These are phyloP conservation scores for Homarus gammarus DNA, from an alignment of 2,888 invertebrate species.

Conservation along the genomic window DNA sequence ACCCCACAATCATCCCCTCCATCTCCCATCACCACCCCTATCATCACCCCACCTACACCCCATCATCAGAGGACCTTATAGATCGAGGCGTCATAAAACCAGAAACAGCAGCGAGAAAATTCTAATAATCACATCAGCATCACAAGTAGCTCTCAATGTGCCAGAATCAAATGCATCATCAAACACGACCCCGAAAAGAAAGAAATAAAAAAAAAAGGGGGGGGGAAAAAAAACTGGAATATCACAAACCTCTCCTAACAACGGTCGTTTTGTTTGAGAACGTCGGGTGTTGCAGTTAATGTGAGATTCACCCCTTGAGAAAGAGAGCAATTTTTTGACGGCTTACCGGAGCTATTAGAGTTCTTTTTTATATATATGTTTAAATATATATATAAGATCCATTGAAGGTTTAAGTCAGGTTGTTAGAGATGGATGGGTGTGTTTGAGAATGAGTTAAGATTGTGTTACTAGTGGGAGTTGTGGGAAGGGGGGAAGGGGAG, in stretches of 20 bases:
- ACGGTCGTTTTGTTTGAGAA: conserved; percentile 5
- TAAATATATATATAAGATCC: not conserved
- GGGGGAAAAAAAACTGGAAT: not conserved
- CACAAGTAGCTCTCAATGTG: conserved; percentile 14
- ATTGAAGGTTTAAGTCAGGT: not conserved
- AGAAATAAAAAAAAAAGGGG: conserved; percentile 11
- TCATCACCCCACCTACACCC: not conserved
- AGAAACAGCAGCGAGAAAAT: not conserved
- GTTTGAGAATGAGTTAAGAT: not conserved
- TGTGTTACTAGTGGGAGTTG: not conserved
- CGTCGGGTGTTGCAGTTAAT: conserved; percentile 33
- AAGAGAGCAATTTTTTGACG: conserved; percentile 26
- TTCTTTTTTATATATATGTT: not conserved
- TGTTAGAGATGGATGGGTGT: not conserved
- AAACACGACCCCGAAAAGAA: conserved; percentile 2
- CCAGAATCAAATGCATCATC: conserved; percentile 41
- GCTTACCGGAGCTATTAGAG: conserved; percentile 18
- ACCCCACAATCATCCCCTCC: not conserved
- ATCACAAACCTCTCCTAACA: conserved; percentile 40
- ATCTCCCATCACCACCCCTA: not conserved
- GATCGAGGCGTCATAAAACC: not conserved
- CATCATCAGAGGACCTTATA: not conserved
- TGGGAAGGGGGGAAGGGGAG: not conserved
- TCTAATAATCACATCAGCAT: conserved; percentile 29
- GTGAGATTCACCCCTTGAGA: conserved; percentile 49